Evolutionary conservation across 1,140 invertebrate genomes (phyloP), one percentile per base, ranked within the genome.

Genomic region (Lasaia peninsularis): DNA sequence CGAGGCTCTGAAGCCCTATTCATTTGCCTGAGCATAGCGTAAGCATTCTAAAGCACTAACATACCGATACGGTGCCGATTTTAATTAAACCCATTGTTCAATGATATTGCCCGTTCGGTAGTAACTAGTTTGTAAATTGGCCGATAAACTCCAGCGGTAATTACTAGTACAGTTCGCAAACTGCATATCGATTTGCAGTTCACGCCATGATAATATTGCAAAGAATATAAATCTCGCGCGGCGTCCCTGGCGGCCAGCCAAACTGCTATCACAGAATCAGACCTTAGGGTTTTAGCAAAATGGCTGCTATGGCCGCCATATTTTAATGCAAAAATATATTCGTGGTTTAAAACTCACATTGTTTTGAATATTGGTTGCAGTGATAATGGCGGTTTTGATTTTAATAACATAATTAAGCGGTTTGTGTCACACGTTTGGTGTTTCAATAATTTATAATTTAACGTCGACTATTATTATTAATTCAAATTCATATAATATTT

Each of bases 191-290:
- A 55, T 55, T 55, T 55, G 53, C 37, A 44, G 40, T 55, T 44
- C 37, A 31, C 44, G 37, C 48, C 55, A 61, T 58, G 63, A 65
- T 62, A 65, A 61, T 61, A 58, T 54, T 54, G 55, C 58, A 62
- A 61, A 51, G 54, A 54, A 63, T 58, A 67, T 67, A 67, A 67
- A 67, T 67, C 61, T 60, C 50, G 21, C 34, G 49, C 54, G 61
- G 58, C 60, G 31, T 56, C 53, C 37, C 58, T 67, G 65, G 65
- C 57, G 9, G 8, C 61, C 35, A 8, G 65, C 65, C 65, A 67
- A 57, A 57, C 44, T 49, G 31, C 49, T 63, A 56, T 58, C 65
- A 60, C 33, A 44, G 44, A 49, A 58, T 63, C 51, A 48, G 58
- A 60, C 65, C 65, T 67, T 60, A 63, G 65, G 61, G 52, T 56